Conservation (phyloP, 2,888 invertebrate species). For the Harpalus rubripes region DNA sequence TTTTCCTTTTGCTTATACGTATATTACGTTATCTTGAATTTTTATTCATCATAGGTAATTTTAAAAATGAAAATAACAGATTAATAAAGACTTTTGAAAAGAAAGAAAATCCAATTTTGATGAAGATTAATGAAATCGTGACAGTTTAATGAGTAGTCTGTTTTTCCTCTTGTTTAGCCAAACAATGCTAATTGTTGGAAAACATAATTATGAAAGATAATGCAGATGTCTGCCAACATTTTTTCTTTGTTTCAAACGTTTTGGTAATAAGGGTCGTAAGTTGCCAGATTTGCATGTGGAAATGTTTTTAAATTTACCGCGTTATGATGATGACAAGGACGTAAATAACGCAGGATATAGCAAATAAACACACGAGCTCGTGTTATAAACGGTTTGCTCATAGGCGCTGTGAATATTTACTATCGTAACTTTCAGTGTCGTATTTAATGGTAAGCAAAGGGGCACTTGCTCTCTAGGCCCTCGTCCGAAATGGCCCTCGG, state of each 20-base stretch:
- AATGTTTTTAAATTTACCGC: too few relatives aligned
- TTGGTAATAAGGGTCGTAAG: background rate
- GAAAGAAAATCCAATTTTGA: slow-evolving; percentile 51
- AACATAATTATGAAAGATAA: slow-evolving; percentile 50
- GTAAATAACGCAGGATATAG: too few relatives aligned
- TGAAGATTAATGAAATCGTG: slow-evolving; percentile 50
- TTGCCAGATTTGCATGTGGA: too few relatives aligned
- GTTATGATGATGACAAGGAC: too few relatives aligned
- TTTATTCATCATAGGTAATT: slow-evolving; percentile 29
- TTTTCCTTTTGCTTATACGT: background rate
- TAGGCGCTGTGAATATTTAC: too few relatives aligned
- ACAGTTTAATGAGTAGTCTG: slow-evolving; percentile 37
- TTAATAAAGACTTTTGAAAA: slow-evolving; percentile 53
- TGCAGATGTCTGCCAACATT: slow-evolving; percentile 32
- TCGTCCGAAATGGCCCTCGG: too few relatives aligned
- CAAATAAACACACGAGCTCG: too few relatives aligned
- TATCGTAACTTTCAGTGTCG: too few relatives aligned
- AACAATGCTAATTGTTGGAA: slow-evolving; percentile 52
- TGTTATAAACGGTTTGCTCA: too few relatives aligned
- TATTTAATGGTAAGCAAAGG: too few relatives aligned
- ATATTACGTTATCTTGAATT: background rate
- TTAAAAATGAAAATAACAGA: slow-evolving; percentile 35
- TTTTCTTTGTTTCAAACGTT: slow-evolving; percentile 32
- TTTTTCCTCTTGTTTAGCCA: slow-evolving; percentile 44
- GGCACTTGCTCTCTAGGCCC: too few relatives aligned